phyloP scores from a whole-genome alignment of 2,797 vertebrate species.

The Netta rufina region DNA sequence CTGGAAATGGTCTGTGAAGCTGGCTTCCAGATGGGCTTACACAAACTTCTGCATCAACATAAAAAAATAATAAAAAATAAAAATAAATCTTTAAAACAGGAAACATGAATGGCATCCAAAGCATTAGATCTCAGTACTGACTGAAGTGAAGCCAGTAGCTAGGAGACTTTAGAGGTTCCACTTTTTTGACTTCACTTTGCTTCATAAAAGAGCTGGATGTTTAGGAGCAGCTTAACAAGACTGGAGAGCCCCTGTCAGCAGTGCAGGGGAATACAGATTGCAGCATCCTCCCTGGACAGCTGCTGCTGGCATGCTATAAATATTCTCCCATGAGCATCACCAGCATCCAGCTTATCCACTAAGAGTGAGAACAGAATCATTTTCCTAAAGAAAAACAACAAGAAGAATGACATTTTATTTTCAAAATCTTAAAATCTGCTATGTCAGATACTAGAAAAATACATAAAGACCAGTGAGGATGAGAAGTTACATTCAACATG shows the following conservation, averaged over 20 bases:
- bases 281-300: not conserved
- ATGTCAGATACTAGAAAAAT: not conserved
- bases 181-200: not conserved
- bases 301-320: not conserved
- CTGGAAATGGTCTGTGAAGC: not conserved
- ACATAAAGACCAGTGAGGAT: not conserved
- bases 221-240: not conserved
- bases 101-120: not conserved
- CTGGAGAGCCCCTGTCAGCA: not conserved
- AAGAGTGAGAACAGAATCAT: not conserved
- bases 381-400: not conserved
- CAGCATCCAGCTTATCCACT: not conserved
- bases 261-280: not conserved
- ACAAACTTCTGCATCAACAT: not conserved
- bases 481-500: not conserved
- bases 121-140: not conserved
- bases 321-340: not conserved
- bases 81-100: not conserved
- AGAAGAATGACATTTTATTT: not conserved
- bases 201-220: not conserved
- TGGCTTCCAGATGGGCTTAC: conserved; percentile 1
- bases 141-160: not conserved
- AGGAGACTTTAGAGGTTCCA: not conserved
- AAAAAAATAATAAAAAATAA: not conserved
- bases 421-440: not conserved